phyloP scores from a whole-genome alignment of 2,888 invertebrate genomes.

The Plutella xylostella region DNA sequence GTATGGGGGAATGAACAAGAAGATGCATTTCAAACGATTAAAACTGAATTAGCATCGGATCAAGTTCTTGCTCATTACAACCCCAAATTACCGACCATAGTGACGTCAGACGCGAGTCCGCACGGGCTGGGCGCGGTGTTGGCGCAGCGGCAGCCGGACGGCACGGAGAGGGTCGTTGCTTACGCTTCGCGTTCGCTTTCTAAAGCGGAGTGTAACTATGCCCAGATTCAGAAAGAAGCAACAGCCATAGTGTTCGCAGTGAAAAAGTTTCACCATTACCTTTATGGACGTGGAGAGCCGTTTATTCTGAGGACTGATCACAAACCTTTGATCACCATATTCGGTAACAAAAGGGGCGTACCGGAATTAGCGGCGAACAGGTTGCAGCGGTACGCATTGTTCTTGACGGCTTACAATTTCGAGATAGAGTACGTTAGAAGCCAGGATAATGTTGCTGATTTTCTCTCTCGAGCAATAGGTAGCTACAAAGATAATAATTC shows the following conservation, averaged over 20 bases:
- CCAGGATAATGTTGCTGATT: conserved; percentile 8
- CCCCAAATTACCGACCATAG: background rate
- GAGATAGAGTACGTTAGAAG: conserved; percentile 6
- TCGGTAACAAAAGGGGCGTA: conserved; percentile 1
- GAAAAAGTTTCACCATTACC: conserved; percentile 2
- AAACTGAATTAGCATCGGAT: background rate
- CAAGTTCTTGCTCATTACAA: background rate
- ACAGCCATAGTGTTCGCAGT: background rate
- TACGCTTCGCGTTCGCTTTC: background rate
- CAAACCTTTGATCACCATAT: background rate
- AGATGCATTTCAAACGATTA: background rate
- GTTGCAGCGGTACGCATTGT: conserved; percentile 2
- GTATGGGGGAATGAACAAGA: background rate
- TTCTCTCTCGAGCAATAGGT: background rate
- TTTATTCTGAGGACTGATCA: conserved; percentile 2
- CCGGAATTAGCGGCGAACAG: conserved; percentile 5
- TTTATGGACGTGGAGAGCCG: background rate
- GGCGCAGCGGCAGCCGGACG: conserved; percentile 3
- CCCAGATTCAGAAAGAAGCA: background rate
- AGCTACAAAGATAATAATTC: background rate
- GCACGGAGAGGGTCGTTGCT: conserved; percentile 6
- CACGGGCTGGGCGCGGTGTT: conserved; percentile 9
- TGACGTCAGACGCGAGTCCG: conserved; percentile 10
- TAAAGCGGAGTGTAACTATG: too few relatives aligned
- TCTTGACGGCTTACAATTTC: conserved; percentile 6